Conservation (phyloP, 2,113 vertebrate species). For the Lepisosteus osseus region DNA sequence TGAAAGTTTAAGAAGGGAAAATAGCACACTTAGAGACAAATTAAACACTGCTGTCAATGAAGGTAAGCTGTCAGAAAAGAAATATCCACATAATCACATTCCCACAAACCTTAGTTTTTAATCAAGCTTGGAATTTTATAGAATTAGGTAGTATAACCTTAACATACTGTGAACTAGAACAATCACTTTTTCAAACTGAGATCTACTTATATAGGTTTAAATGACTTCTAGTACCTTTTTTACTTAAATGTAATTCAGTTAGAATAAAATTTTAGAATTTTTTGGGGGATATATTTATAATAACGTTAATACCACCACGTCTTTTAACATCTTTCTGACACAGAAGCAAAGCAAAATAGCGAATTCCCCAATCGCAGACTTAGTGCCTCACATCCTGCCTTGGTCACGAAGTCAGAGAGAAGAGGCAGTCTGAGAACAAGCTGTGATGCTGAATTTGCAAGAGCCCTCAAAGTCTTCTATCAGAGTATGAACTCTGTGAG, state of each 20-base stretch:
- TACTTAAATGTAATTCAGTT: background rate
- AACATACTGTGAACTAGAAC: background rate
- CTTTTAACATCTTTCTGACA: background rate
- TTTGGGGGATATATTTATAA: too few relatives aligned
- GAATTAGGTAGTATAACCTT: background rate
- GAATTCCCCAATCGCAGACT: background rate
- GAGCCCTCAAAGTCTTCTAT: conserved; percentile 80
- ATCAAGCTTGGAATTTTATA: too few relatives aligned
- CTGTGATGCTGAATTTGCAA: conserved; percentile 75
- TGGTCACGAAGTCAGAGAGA: conserved; percentile 20
- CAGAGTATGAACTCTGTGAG: conserved; percentile 74
- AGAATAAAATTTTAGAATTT: background rate
- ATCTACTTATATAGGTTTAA: background rate
- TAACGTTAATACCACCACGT: background rate
- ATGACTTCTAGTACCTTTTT: background rate
- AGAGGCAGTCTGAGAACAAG: conserved; percentile 43
- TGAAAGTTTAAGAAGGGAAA: conserved; percentile 70
- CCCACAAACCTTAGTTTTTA: background rate
- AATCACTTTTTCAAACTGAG: background rate
- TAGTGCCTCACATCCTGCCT: background rate
- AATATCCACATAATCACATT: background rate
- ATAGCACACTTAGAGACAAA: conserved; percentile 65
- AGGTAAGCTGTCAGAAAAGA: conserved; percentile 43
- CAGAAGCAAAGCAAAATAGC: conserved; percentile 42
- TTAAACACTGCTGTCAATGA: conserved; percentile 40